Base-by-base conservation (phyloP, 2,113 vertebrate species). In the Aspiorhynchus laticeps region DNA sequence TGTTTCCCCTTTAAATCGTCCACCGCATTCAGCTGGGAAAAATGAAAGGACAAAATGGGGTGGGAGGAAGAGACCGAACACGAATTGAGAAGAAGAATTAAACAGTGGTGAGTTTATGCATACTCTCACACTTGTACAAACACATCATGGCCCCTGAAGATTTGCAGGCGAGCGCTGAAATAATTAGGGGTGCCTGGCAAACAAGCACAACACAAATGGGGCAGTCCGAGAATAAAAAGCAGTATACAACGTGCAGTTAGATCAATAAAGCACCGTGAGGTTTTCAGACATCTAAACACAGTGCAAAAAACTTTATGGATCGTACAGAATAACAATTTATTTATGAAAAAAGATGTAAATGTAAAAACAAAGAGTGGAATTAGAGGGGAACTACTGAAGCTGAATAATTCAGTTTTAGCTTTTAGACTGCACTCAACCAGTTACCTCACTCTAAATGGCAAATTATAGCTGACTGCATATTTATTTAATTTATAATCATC, bases 1-100 rank as follows among this genome's bases (percentile, higher is more conserved):
- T 4, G 98, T 97, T 90, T 99, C 97, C 71, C 97, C 97, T 94
- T 99, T 98, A 92, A 99, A 99, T 80, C 97, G 96, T 2, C 98
- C 98, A 80, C 98, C 98, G 80, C 98, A 99, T 95, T 99, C 98
- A 88, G 98, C 98, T 99, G 88, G 85, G 87, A 15, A 73, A 81
- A 48, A 90, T 51, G 14, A 85, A 33, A 69, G 17, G 48, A 77
- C 28, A 63, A 59, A 67, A 65, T 1, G 10, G 10, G 79, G 28
- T 33, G 28, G 65, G 65, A 69, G 65, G 15, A 71, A 21, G 67
- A 71, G 17, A 36, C 31, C 3, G 33, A 59, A 38, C 51, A 17
- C 56, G 59, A 41, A 36, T 48, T 33, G n/a, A 78, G 38, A 26
- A 87, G 51, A 46, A 85, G 51, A 63, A 31, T 63, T 59, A 86